A percentile compares a stretch with the other conserved stretches of the same genome.
Evolutionary conservation across 2,113 vertebrate genomes (phyloP).

Genomic region (Lagopus muta): DNA sequence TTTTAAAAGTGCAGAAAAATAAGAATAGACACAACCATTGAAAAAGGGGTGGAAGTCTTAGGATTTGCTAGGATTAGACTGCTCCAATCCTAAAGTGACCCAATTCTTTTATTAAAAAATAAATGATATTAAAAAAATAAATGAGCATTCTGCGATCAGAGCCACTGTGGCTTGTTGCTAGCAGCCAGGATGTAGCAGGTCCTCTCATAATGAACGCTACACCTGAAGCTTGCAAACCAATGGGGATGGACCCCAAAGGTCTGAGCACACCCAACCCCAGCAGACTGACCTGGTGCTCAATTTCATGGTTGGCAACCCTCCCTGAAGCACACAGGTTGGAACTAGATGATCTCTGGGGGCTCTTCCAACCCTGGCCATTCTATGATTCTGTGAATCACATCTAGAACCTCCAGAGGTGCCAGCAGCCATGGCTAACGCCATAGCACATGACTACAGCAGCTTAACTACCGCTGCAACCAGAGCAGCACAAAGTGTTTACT

Average conservation of each 20-base stretch:
- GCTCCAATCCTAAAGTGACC: background rate
- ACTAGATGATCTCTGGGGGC: no score
- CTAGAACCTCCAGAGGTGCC: background rate
- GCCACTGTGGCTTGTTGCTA: background rate
- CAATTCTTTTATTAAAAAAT: accelerated
- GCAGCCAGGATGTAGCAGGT: accelerated
- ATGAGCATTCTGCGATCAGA: background rate
- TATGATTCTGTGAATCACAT: background rate
- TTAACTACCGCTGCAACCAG: background rate
- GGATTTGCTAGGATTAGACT: background rate
- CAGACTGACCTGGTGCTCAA: no score
- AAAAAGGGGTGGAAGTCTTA: background rate
- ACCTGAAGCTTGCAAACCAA: background rate
- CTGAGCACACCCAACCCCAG: no score
- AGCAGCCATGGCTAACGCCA: accelerated
- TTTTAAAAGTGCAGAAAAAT: background rate
- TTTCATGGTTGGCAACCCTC: no score
- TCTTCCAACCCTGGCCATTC: no score
- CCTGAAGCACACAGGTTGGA: no score
- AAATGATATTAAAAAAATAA: background rate
- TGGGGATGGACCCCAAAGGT: background rate
- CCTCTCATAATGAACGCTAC: background rate
- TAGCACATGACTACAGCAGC: background rate
- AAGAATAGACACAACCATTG: background rate
- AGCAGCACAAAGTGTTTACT: background rate